These are phyloP conservation scores for Metopia argyrocephala DNA, from an alignment of 2,888 invertebrate genomes.

Conservation along the genomic window DNA sequence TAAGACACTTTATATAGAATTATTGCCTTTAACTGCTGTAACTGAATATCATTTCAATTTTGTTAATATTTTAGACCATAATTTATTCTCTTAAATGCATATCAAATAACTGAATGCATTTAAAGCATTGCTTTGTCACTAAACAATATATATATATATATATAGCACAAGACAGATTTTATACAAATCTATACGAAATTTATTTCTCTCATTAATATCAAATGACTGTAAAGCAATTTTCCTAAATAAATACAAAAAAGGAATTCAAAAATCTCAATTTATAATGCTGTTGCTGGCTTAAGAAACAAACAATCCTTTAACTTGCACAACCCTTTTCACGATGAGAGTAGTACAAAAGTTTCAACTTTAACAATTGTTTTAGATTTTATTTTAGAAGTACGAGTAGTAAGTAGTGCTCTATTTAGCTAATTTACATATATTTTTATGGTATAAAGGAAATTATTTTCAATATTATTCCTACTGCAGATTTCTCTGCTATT, in stretches of 20 bases:
- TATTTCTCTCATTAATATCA: not conserved
- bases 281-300: constrained; percentile 27
- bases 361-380: too few species aligned
- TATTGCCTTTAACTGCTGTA: too few species aligned
- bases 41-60: too few species aligned
- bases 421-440: constrained; percentile 56
- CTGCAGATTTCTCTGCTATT: not conserved
- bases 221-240: not conserved
- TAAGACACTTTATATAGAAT: too few species aligned
- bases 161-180: not conserved
- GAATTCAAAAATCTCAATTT: not conserved
- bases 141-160: not conserved
- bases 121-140: not conserved
- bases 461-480: constrained; percentile 43
- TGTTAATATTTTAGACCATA: not conserved
- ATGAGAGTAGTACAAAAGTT: too few species aligned
- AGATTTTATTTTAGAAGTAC: constrained; percentile 22
- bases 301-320: constrained; percentile 14
- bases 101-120: not conserved
- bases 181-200: not conserved
- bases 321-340: not conserved
- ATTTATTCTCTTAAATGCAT: not conserved
- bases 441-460: constrained; percentile 57
- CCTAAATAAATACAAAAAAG: not conserved
- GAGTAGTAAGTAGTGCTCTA: constrained; percentile 39